Evolutionary conservation across 2,797 vertebrate genomes (phyloP), one percentile per base, ranked within the genome.

Genomic region (Poecile montanus): DNA sequence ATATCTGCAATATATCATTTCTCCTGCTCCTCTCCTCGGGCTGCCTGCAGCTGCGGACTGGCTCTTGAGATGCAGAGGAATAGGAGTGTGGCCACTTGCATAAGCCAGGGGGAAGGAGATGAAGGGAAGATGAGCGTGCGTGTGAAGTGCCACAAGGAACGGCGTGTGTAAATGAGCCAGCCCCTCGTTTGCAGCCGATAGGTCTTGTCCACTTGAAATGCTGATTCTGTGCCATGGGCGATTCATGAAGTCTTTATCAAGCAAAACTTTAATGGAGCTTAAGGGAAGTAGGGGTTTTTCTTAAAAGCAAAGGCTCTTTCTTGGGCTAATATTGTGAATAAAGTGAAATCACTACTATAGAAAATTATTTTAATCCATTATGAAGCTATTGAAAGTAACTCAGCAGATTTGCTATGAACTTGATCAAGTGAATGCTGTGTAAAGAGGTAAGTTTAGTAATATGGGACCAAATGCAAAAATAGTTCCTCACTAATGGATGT

Each of bases 1-100:
- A 96, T 94, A 94, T 93, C 96, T 92, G 89, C 87, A 94, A 75
- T 96, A 86, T 95, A 95, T 96, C 77, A 91, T 88, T 96, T 94
- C 94, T 88, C 36, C 65, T 19, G 70, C 95, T 96, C 78, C 76
- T 91, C 84, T 97, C 95, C 19, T 7, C 92, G 75, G 95, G 47
- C 78, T 96, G 91, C 70, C 85, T 95, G 88, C 96, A 94, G 95
- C 97, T 94, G 96, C 20, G 16, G 57, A 40, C 96, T 92, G 88
- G 34, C 91, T 66, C 38, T 50, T 2, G 93, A 51, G 91, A 74
- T 94, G 90, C 74, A 7, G 91, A 82, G 95, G 85, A 91, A 87
- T 54, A 89, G 50, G 88, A 95, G 73, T 11, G 10, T 48, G 80
- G 92, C 85, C 89, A 26, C 89, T 94, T 88, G 91, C 91, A 50